Conservation (phyloP, 2,113 vertebrate species). For the Amblyopsis rosae region DNA sequence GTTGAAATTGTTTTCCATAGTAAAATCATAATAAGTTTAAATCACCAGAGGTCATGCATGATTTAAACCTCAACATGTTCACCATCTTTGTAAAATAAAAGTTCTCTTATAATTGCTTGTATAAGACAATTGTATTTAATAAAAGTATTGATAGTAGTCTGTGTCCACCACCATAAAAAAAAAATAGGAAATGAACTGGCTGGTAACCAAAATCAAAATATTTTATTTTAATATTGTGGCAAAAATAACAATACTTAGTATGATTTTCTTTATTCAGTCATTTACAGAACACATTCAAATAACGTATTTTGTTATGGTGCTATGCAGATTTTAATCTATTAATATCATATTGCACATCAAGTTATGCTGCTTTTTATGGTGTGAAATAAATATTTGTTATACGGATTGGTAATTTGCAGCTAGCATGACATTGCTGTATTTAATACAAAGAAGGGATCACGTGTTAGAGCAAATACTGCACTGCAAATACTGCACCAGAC, state of each 20-base stretch:
- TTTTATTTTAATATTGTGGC: no score
- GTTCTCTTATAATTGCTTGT: constrained; percentile 29
- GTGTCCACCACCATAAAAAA: neutral
- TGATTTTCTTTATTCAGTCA: constrained; percentile 51
- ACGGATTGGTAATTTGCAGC: neutral
- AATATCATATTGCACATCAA: constrained; percentile 34
- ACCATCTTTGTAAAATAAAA: neutral
- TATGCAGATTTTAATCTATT: constrained; percentile 19
- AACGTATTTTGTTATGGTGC: constrained; percentile 23
- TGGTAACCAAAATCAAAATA: no score
- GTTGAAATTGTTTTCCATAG: neutral
- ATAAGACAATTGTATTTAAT: constrained; percentile 64
- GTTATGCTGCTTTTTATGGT: constrained; percentile 24
- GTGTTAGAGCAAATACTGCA: no score
- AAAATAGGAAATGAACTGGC: no score
- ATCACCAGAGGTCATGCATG: neutral
- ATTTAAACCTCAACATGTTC: no score
- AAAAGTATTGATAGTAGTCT: constrained; percentile 42
- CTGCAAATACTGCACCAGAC: constrained; percentile 1
- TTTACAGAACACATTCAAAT: constrained; percentile 35
- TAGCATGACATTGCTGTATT: neutral
- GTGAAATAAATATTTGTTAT: constrained; percentile 30
- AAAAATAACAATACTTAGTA: no score
- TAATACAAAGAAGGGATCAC: neutral
- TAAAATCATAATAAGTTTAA: no score